Conservation (phyloP, 1,140 invertebrate genomes). For the Apolygus lucorum region DNA sequence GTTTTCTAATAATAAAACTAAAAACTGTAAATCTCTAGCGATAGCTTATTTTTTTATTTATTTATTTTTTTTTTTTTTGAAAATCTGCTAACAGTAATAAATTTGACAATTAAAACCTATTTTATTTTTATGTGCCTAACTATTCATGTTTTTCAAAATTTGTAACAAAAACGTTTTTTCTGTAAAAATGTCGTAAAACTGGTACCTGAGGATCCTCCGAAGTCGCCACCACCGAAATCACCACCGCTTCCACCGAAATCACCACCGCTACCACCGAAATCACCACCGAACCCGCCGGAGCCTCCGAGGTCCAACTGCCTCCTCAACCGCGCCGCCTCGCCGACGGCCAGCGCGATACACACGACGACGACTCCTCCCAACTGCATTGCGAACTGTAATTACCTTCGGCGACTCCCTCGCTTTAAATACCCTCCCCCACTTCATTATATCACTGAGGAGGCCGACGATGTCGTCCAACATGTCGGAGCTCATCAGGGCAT, state of each 20-base stretch:
- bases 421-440: background rate
- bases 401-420: too few relatives aligned
- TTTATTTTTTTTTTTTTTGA: too few relatives aligned
- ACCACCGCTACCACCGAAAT: background rate
- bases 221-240: background rate
- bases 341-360: background rate
- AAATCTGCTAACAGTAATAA: background rate
- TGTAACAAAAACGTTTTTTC: background rate
- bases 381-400: too few relatives aligned
- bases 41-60: background rate
- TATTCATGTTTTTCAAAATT: background rate
- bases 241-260: background rate
- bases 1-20: too few relatives aligned
- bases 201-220: background rate
- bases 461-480: background rate
- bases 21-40: too few relatives aligned
- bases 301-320: background rate
- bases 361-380: background rate
- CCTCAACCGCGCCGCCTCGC: background rate
- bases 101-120: background rate
- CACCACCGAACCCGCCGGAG: background rate
- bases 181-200: background rate
- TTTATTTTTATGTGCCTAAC: background rate
- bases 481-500: background rate
- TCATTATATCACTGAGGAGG: too few relatives aligned